These are phyloP conservation scores for Mechanitis messenoides DNA, from an alignment of 2,888 invertebrate species.

Conservation along the genomic window DNA sequence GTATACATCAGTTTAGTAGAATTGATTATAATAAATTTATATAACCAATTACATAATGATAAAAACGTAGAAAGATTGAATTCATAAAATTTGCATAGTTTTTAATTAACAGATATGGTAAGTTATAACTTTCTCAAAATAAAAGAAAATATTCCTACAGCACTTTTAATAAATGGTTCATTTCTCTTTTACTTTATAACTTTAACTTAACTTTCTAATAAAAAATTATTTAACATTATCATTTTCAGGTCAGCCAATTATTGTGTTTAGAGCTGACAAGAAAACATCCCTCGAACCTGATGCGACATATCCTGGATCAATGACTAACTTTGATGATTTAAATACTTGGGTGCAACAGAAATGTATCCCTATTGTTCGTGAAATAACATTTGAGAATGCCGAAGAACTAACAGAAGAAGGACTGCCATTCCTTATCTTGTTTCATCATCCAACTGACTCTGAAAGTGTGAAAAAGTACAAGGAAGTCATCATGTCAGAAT, in stretches of 20 bases:
- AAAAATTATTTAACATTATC: no score
- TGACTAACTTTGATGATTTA: constrained; percentile 88
- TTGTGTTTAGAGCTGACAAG: constrained; percentile 89
- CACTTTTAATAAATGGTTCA: no score
- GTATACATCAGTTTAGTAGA: no score
- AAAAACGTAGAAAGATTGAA: no score
- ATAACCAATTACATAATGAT: no score
- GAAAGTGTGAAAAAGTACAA: constrained; percentile 91
- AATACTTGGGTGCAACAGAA: constrained; percentile 93
- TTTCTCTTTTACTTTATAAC: no score
- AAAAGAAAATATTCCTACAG: no score
- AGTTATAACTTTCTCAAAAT: no score
- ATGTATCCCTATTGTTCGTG: constrained; percentile 97
- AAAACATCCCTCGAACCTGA: constrained; percentile 88
- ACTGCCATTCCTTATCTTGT: constrained; percentile 97
- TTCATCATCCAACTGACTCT: constrained; percentile 89
- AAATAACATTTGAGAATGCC: constrained; percentile 99
- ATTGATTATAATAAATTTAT: no score
- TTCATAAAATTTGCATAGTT: no score
- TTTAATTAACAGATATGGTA: no score
- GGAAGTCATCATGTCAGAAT: constrained; percentile 84
- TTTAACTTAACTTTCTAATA: no score
- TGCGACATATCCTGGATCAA: constrained; percentile 87
- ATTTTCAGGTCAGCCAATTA: constrained; percentile 81
- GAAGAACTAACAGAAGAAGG: constrained; percentile 99